Base-by-base conservation (phyloP, 2,888 invertebrate species). In the Flexamia atlantica region DNA sequence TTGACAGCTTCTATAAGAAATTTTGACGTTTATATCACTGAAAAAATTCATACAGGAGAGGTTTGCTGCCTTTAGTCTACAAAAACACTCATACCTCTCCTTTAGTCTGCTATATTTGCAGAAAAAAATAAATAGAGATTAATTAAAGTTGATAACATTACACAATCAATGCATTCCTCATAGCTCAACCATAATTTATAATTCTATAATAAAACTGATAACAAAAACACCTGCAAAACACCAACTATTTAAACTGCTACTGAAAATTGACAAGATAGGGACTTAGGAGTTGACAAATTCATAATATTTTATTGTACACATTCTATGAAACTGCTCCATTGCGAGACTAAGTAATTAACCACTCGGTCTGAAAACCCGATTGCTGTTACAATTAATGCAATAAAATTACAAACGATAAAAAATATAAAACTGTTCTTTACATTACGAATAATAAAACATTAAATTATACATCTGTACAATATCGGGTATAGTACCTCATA, bases 191-290 rank as follows among this genome's bases (percentile, higher is more conserved):
- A 46, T 79, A 60, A 60, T 57, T 57, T 32, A 23, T 60, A 20
- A 36, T n/a, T 36, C 57, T 60, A 53, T 46, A 25, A 46, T 40
- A 50, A 79, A 30, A 40, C 40, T 74, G 40, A 23, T 46, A 46
- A 79, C 20, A 25, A 57, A 80, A 80, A 80, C n/a, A 80, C 17
- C 36, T 36, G 80, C 12, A 64, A 64, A 79, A 53, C 79, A 76
- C 76, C 76, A 76, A 76, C 70, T 70, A 70, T 76, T 46, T 46
- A 76, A 76, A 76, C 79, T 57, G 79, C 79, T 79, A 79, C 79
- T 79, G 79, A 79, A 79, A 79, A 79, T 79, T 79, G 79, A 79
- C 79, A 79, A 79, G 79, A 79, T 79, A 79, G 79, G 79, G 79
- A 79, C 50, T 79, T 30, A 32, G 79, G 57, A 57, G 57, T 79